Base-by-base conservation (phyloP, 2,888 invertebrate species). In the Blera fallax region DNA sequence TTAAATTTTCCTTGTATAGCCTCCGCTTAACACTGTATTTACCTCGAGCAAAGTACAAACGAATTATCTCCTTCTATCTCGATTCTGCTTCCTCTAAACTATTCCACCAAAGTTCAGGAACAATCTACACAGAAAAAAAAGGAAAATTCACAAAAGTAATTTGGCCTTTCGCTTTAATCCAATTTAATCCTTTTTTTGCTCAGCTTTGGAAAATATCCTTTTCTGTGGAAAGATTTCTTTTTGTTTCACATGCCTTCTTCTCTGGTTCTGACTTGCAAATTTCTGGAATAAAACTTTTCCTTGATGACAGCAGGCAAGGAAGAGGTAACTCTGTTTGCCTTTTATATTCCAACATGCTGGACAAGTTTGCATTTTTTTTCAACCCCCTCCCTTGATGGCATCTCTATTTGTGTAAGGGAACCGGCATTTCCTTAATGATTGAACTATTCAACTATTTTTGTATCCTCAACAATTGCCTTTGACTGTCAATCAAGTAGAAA, bases 161-260 rank as follows among this genome's bases (percentile, higher is more conserved):
- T 67, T 67, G 29, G 65, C 32, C 50, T 69, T 48, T 21, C 50
- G 52, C 29, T 37, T 18, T 14, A 77, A 50, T 77, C 67, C 48
- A 60, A 29, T 77, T 69, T 60, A 67, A 67, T 69, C 67, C 34
- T 40, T 40, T 74, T 64, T 74, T 21, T 58, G 27, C 10, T 24
- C 24, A 11, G 16, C 72, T 50, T n/a, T 27, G 18, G 48, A 10
- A 27, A 16, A 11, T 32, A 43, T 54, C 40, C 43, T 24, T 52
- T 65, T 64, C 54, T 32, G 1, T 14, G 16, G 2, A 2, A 69
- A 32, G 34, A 43, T 56, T 43, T 32, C 18, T 64, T 74, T 29
- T 18, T 52, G 8, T 27, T 24, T 4, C 40, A 48, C 14, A 21
- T 40, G 1, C 40, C 18, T 7, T 40, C 18, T 7, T 40, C 37